Conservation (phyloP, 64 coral and sea anemone species). For the Dendrophyllia cribrosa region DNA sequence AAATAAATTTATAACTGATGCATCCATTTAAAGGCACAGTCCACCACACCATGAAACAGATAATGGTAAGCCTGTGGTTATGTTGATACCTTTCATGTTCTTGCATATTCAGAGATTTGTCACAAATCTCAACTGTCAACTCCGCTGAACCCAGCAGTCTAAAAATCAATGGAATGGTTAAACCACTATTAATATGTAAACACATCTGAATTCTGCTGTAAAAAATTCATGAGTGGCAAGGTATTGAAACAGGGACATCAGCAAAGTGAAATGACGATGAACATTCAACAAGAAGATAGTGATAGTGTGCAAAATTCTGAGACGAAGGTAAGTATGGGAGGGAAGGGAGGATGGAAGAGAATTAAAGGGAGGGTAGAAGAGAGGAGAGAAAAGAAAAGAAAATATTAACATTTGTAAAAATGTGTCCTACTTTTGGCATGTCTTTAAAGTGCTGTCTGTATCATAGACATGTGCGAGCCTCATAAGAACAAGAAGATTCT, state of each 20-base stretch:
- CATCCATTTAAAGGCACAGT: too few species aligned
- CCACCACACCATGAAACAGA: too few species aligned
- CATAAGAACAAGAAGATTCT: conserved; percentile 91
- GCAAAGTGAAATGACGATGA: background rate
- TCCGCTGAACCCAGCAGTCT: conserved; percentile 75
- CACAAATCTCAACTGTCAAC: conserved; percentile 81
- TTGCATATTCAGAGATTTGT: conserved; percentile 87
- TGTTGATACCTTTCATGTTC: conserved; percentile 86
- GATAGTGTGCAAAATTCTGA: background rate
- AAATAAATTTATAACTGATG: too few species aligned
- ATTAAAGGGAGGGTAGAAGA: background rate
- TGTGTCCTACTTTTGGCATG: conserved; percentile 83
- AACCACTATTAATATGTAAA: too few species aligned
- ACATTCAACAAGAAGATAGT: too few species aligned
- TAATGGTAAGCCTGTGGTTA: too few species aligned
- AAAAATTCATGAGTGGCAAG: background rate
- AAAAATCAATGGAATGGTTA: background rate
- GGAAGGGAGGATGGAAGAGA: too few species aligned
- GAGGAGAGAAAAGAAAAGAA: background rate
- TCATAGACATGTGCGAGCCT: conserved; percentile 93
- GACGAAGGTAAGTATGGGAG: background rate
- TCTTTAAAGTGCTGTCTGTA: conserved; percentile 81
- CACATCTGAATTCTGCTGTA: too few species aligned
- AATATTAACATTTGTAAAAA: too few species aligned
- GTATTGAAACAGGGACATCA: background rate